Base-by-base conservation (phyloP, 2,888 invertebrate genomes). In the Andrena trimmerana region DNA sequence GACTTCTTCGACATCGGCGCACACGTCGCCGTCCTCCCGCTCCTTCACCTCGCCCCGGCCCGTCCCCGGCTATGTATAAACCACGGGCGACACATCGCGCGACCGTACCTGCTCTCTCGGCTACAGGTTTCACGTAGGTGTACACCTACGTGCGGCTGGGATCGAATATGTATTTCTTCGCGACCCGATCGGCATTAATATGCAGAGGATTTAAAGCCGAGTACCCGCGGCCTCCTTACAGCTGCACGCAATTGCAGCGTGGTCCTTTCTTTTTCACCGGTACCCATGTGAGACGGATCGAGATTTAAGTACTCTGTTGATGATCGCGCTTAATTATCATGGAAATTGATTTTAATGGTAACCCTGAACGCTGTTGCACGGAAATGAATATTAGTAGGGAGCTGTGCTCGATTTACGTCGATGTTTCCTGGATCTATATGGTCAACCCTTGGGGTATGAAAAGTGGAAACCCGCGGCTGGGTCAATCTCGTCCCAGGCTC, bases 111-210 rank as follows among this genome's bases (percentile, higher is more conserved):
- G 85, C 85, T 81, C 70, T 54, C 80, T 60, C 59, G 57, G 20
- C 42, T 85, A 78, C 84, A 84, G 77, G 84, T 84, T 78, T 84
- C 74, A 65, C 83, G 84, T 84, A 71, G 84, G 84, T 72, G 84
- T 74, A 72, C 83, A 78, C 84, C 83, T 69, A 74, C 83, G 78
- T 69, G 42, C 42, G 54, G 70, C 68, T 29, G 52, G 57, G n/a
- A 27, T 79, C 74, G 66, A 79, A 80, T 82, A 79, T 70, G 83
- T 66, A 68, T 66, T 69, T 54, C 76, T 13, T 33, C n/a, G 24
- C 24, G 36, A 16, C 65, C 48, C 59, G 74, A 71, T 63, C 70
- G 48, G 48, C 81, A 71, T 82, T 69, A 78, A 81, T 81, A 71
- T 76, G 42, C 75, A 57, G 70, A 60, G 29, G 78, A 72, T 48